A percentile compares a stretch with the other conserved stretches of the same genome.
Evolutionary conservation across 2,797 vertebrate genomes (phyloP).

Genomic region (Myotis vivesi): DNA sequence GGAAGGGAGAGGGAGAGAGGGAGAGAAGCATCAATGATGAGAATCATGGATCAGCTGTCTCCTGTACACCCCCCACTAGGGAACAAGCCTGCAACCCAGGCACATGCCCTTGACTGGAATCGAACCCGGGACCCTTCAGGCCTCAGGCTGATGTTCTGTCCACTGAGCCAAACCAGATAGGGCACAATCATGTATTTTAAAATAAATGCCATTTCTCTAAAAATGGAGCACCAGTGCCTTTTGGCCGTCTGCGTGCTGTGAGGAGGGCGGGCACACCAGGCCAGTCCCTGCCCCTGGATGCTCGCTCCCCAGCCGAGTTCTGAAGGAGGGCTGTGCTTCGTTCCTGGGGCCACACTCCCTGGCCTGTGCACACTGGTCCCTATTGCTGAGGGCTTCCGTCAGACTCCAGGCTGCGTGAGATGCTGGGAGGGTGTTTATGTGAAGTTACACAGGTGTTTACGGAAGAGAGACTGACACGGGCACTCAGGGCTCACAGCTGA

Average conservation of each 20-base stretch:
- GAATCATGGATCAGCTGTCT: no score
- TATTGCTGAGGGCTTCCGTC: neutral
- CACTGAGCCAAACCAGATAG: no score
- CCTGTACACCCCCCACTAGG: no score
- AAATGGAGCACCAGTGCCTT: conserved; percentile 74
- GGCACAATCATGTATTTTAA: neutral
- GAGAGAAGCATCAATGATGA: no score
- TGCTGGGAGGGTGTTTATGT: conserved; percentile 42
- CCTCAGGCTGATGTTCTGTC: no score
- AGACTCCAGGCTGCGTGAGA: neutral
- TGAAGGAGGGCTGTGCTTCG: no score
- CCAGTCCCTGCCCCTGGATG: neutral
- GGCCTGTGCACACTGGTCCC: neutral
- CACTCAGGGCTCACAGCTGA: neutral
- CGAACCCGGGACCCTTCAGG: no score
- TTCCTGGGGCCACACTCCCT: neutral
- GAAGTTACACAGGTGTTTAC: conserved; percentile 25
- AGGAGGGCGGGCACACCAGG: neutral
- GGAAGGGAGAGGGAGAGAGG: no score
- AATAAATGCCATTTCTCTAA: conserved; percentile 65
- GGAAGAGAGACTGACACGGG: neutral
- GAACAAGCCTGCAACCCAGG: no score
- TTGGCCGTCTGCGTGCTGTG: conserved; percentile 74
- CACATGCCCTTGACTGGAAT: no score
- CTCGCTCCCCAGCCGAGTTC: neutral